These are phyloP conservation scores for Girardinichthys multiradiatus DNA, from an alignment of 2,113 vertebrate genomes.

Conservation along the genomic window DNA sequence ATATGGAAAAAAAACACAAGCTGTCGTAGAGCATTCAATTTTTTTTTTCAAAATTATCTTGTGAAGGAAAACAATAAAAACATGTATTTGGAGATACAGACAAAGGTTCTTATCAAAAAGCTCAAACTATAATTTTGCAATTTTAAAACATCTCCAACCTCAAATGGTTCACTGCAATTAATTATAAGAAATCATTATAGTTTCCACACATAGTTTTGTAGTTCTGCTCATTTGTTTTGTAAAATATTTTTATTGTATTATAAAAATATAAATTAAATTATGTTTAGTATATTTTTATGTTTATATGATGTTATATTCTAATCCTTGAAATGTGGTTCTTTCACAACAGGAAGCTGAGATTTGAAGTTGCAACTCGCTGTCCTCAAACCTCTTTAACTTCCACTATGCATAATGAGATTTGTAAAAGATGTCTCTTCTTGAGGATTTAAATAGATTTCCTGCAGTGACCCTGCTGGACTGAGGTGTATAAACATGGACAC, in stretches of 20 bases:
- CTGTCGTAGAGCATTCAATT: no score
- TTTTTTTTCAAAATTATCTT: no score
- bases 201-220: no score
- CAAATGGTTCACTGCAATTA: neutral
- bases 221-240: no score
- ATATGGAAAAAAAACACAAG: no score
- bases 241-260: no score
- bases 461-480: neutral
- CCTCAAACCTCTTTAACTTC: neutral
- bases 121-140: neutral
- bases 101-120: neutral
- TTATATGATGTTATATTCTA: no score
- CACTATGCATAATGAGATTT: slow-evolving; percentile 29
- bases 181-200: neutral
- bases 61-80: no score
- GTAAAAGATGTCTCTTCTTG: slow-evolving; percentile 4
- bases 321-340: no score
- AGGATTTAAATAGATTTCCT: slow-evolving; percentile 17
- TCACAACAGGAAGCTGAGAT: neutral
- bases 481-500: slow-evolving; percentile 24
- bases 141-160: neutral
- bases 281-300: no score
- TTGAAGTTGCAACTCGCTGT: neutral
- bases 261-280: no score
- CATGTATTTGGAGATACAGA: no score